These are phyloP conservation scores for Corythornis madagascariensis DNA, from an alignment of 2,113 vertebrate genomes.

Conservation along the genomic window DNA sequence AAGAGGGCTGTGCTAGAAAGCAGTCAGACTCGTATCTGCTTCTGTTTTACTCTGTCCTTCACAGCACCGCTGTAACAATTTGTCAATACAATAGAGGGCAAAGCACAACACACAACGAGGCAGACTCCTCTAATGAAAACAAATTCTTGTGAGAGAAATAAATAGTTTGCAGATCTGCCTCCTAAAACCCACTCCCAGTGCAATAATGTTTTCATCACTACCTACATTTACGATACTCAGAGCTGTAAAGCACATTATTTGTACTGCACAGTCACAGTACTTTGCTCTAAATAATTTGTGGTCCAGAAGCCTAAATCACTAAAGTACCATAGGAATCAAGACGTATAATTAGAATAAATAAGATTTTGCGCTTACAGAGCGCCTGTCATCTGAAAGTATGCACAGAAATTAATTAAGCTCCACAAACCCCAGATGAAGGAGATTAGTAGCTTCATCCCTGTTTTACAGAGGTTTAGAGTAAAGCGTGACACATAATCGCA, in stretches of 20 bases:
- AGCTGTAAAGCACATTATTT: conserved; percentile 18
- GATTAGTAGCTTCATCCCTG: conserved; percentile 44
- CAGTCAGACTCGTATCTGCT: neutral
- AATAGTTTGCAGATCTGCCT: neutral
- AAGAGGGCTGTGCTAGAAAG: conserved; percentile 35
- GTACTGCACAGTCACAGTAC: neutral
- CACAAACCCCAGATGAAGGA: conserved; percentile 49
- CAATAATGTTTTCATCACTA: neutral
- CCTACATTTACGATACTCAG: neutral
- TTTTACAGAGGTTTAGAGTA: conserved; percentile 38
- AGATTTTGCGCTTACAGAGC: neutral
- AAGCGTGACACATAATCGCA: neutral
- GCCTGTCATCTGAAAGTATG: neutral
- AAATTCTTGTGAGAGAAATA: neutral
- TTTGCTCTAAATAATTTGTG: neutral
- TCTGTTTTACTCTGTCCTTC: conserved; percentile 15
- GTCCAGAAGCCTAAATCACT: conserved; percentile 24
- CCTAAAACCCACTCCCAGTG: neutral
- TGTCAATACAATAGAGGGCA: neutral
- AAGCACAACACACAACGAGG: neutral
- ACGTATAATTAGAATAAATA: conserved; percentile 27
- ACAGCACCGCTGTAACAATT: neutral
- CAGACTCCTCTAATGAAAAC: conserved; percentile 1
- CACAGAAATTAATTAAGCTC: conserved; percentile 44
- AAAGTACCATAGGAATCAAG: neutral